phyloP scores from a whole-genome alignment of 2,888 invertebrate species.

The Archaeoteleia sp. region DNA sequence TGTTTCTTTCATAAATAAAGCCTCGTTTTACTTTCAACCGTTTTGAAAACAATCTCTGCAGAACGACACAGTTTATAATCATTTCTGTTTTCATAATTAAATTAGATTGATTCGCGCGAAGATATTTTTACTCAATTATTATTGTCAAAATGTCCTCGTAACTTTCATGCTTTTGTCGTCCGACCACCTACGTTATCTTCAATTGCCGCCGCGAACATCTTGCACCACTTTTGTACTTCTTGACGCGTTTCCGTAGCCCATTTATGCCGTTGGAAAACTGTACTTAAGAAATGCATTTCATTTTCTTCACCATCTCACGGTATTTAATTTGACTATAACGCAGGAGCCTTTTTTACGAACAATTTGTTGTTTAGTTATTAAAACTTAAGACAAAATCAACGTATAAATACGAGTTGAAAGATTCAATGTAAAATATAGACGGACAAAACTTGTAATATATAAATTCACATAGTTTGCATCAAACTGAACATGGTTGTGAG shows the following conservation, averaged over 20 bases:
- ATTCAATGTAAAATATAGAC: too few relatives aligned
- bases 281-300: conserved; percentile 38
- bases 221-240: conserved; percentile 35
- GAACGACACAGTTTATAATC: too few relatives aligned
- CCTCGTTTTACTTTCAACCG: background rate
- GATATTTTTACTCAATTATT: too few relatives aligned
- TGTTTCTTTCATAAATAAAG: conserved; percentile 2
- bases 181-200: conserved; percentile 33
- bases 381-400: too few relatives aligned
- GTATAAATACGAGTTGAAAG: too few relatives aligned
- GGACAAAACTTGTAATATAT: too few relatives aligned
- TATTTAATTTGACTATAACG: conserved; percentile 23
- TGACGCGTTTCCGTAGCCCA: conserved; percentile 32
- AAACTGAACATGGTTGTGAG: too few relatives aligned
- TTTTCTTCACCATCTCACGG: conserved; percentile 43
- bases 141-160: conserved; percentile 17
- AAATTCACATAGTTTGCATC: too few relatives aligned
- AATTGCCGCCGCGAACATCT: conserved; percentile 24
- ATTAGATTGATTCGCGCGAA: too few relatives aligned
- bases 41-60: too few relatives aligned
- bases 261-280: conserved; percentile 30
- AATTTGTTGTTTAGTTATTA: too few relatives aligned
- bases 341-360: conserved; percentile 9
- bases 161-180: conserved; percentile 12
- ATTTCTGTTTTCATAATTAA: too few relatives aligned